Conservation (phyloP, 2,113 vertebrate species). For the Capricornis sumatraensis region DNA sequence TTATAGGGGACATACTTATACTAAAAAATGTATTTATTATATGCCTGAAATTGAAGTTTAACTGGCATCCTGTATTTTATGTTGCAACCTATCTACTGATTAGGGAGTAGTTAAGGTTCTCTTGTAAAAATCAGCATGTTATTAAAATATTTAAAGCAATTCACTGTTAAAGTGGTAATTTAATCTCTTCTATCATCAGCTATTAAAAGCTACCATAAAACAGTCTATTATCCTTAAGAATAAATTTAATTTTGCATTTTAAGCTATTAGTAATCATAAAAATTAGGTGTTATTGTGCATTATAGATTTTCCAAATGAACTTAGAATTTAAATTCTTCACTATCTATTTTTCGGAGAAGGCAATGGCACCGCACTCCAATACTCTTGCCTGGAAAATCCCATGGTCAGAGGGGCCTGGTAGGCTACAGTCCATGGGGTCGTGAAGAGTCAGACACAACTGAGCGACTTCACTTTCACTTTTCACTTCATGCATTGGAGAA, state of each 20-base stretch:
- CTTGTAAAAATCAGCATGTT: constrained; percentile 25
- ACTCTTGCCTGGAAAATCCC: no score
- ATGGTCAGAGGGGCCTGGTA: no score
- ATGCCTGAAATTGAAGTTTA: constrained; percentile 26
- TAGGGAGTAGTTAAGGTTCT: not conserved
- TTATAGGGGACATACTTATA: not conserved
- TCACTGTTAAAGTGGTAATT: not conserved
- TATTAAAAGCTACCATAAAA: constrained; percentile 4
- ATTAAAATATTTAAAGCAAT: constrained; percentile 48
- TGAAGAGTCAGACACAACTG: no score
- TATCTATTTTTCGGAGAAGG: not conserved
- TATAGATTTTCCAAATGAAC: constrained; percentile 5
- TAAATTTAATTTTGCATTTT: constrained; percentile 40
- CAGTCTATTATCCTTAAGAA: constrained; percentile 18
- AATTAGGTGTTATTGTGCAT: constrained; percentile 10
- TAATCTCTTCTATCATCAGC: constrained; percentile 9
- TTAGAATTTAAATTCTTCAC: constrained; percentile 34
- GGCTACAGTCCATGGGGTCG: no score
- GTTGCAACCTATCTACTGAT: not conserved
- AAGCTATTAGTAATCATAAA: constrained; percentile 33
- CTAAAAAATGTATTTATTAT: not conserved
- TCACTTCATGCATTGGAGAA: no score
- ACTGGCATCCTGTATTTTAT: not conserved
- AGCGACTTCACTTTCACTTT: no score
- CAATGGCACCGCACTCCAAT: no score